Conservation (phyloP, 2,888 invertebrate genomes). For the Clusia tigrina region DNA sequence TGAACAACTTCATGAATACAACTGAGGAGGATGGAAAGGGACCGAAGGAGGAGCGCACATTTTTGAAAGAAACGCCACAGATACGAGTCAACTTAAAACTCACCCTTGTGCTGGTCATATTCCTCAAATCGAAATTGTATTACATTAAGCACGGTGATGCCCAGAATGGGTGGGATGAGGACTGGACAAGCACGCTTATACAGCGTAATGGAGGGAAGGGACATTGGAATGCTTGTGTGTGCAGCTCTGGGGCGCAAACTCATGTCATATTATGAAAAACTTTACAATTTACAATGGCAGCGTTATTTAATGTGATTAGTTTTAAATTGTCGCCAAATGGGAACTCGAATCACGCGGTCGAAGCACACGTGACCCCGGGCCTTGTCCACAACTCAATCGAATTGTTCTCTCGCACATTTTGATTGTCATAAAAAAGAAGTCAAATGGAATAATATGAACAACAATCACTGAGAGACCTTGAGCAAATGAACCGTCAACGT, state of each 20-base stretch:
- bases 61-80: background rate
- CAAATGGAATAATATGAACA: too few species aligned
- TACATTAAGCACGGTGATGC: constrained; percentile 4
- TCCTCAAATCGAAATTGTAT: constrained; percentile 6
- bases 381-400: too few species aligned
- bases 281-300: constrained; percentile 1
- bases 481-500: constrained; percentile 1
- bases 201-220: too few species aligned
- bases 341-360: too few species aligned
- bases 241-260: background rate
- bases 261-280: background rate
- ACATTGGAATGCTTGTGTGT: background rate
- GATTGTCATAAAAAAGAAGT: too few species aligned
- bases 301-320: background rate
- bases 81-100: constrained; percentile 11
- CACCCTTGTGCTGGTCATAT: background rate
- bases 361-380: too few species aligned
- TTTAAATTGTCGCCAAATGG: background rate
- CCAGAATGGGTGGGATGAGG: too few species aligned
- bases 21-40: background rate
- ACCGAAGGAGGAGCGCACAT: background rate
- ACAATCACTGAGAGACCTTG: background rate
- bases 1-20: constrained; percentile 10
- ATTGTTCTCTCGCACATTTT: too few species aligned
- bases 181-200: too few species aligned